Evolutionary conservation across 1,140 invertebrate genomes (phyloP).

Genomic region (Globodera rostochiensis): DNA sequence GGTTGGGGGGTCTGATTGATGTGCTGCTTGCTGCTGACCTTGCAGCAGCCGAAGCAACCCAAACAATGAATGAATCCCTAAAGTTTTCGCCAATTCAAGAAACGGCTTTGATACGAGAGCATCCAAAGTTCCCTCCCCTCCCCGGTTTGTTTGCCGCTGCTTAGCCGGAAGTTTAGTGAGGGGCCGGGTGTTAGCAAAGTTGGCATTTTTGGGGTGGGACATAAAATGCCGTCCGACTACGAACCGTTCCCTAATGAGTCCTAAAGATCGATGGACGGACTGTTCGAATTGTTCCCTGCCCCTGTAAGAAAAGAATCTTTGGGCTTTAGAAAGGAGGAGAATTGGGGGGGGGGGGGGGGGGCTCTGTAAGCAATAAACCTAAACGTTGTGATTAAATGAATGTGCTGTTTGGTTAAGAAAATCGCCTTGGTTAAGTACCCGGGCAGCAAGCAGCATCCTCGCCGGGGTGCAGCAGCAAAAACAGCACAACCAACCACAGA

Average conservation of each 20-base stretch:
- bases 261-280: too few relatives aligned
- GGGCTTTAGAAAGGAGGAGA: not conserved
- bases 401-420: not conserved
- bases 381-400: not conserved
- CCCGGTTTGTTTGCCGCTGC: too few relatives aligned
- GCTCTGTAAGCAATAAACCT: not conserved
- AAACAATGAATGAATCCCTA: not conserved
- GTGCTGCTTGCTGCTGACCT: not conserved
- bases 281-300: too few relatives aligned
- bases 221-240: too few relatives aligned
- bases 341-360: not conserved
- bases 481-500: not conserved
- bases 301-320: too few relatives aligned
- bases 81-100: too few relatives aligned
- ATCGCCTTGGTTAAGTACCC: not conserved
- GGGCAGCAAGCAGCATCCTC: not conserved
- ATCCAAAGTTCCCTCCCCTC: too few relatives aligned
- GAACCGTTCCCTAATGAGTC: too few relatives aligned
- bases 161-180: too few relatives aligned
- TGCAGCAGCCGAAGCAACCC: not conserved
- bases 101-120: too few relatives aligned
- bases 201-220: too few relatives aligned
- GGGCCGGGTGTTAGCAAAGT: too few relatives aligned
- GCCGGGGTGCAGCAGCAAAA: not conserved
- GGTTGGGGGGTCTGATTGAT: not conserved